Evolutionary conservation across 1,140 invertebrate species (phyloP), one percentile per base, ranked within the genome.

Genomic region (Octopus bimaculoides): DNA sequence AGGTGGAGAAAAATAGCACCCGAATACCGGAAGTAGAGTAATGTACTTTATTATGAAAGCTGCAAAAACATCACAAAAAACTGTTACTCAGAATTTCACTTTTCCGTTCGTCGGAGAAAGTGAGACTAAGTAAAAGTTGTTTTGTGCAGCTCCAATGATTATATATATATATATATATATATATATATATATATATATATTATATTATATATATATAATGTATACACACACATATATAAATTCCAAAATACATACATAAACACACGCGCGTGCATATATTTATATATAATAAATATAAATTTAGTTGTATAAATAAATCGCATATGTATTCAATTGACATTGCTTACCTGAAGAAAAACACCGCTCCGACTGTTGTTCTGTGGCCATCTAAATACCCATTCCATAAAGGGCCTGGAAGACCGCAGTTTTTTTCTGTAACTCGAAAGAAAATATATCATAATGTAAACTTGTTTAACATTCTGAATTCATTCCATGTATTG

Each of bases 381-480:
- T 93, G 92, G 85, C 97, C 97, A 89, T 98, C 96, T 79, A 99
- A 92, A 94, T 96, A 98, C 8, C 97, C 97, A 88, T 99, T 98
- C 92, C 95, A 96, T 1, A 99, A 91, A 41, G 93, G 92, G 5
- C 96, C 96, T 0, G 96, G 96, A 83, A 94, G 93, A 4, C 96
- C 95, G 89, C 97, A 99, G 91, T 98, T 95, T 85, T 99, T 98
- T 91, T 98, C 97, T 95, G 88, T 69, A 83, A 52, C 41, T 12
- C 12, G 10, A 76, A 77, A 78, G 66, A 53, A 6, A 74, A 41
- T 0, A 71, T 41, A 41, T 41, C 1, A 41, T 41, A 41, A 41
- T 41, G 26, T 41, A 41, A 41, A 41, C 26, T 41, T 41, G 26
- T 41, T 41, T 41, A 0, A 41, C 26, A 41, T 41, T 41, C 26